phyloP scores from a whole-genome alignment of 2,113 vertebrate species.

The Thalassoma bifasciatum region DNA sequence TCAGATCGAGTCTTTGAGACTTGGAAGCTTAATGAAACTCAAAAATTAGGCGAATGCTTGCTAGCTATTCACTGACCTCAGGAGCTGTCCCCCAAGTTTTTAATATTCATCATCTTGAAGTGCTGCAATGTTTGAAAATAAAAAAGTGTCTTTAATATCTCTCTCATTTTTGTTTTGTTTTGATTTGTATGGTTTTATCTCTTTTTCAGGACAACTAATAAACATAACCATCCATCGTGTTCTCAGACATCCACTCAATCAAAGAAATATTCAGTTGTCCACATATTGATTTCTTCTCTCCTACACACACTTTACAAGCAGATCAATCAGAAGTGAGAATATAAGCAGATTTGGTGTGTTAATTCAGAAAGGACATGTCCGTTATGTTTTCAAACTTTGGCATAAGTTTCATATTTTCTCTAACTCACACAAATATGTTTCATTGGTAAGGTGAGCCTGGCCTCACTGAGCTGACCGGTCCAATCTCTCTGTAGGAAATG shows the following conservation, averaged over 20 bases:
- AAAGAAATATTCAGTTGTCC: not conserved
- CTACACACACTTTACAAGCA: not conserved
- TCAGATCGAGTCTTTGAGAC: no score
- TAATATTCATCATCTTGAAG: no score
- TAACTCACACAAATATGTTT: not conserved
- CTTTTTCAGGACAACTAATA: not conserved
- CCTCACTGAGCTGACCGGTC: constrained; percentile 6
- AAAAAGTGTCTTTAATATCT: no score
- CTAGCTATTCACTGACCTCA: no score
- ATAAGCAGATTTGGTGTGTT: not conserved
- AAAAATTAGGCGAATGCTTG: no score
- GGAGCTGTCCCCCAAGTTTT: no score
- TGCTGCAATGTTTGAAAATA: no score
- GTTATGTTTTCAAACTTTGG: not conserved
- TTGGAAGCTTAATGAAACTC: no score
- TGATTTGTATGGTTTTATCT: no score
- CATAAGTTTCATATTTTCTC: not conserved
- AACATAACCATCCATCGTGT: not conserved
- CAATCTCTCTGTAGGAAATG: constrained; percentile 25
- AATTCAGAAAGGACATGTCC: not conserved
- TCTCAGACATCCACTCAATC: not conserved
- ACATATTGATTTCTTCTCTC: not conserved
- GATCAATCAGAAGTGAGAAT: not conserved
- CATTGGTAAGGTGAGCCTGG: not conserved
- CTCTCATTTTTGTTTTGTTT: no score